Percentiles rank a stretch among this genome's conserved stretches.
phyloP scores from a whole-genome alignment of 2,888 invertebrate genomes.

The Coremacera marginata region DNA sequence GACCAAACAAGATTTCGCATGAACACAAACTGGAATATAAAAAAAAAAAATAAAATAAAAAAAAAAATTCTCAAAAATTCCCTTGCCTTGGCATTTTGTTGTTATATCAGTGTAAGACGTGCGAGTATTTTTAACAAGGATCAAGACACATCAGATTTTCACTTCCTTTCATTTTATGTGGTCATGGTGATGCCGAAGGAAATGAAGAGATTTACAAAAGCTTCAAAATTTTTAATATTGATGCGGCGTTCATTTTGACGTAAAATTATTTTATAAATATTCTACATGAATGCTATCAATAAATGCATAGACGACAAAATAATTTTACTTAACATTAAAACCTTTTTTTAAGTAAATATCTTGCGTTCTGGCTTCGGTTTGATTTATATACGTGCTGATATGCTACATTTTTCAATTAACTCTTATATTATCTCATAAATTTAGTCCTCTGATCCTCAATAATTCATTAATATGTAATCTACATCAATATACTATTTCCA shows the following conservation, averaged over 20 bases:
- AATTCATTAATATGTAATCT: too few species aligned
- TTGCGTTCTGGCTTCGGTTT: too few species aligned
- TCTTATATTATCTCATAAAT: too few species aligned
- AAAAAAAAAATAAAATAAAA: not conserved
- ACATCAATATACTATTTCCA: too few species aligned
- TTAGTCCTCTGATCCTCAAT: too few species aligned
- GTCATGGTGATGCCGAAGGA: conserved; percentile 24
- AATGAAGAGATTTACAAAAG: conserved; percentile 35
- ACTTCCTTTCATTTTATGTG: not conserved
- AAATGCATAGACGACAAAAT: too few species aligned
- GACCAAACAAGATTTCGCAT: not conserved
- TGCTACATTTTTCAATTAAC: too few species aligned
- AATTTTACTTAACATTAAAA: too few species aligned
- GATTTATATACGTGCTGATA: too few species aligned
- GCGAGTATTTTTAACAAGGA: conserved; percentile 34
- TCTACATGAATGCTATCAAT: not conserved
- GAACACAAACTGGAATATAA: not conserved
- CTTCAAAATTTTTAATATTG: conserved; percentile 20
- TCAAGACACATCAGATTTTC: conserved; percentile 14
- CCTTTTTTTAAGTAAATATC: too few species aligned
- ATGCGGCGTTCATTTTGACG: not conserved
- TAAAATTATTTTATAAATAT: not conserved
- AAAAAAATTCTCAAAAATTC: conserved; percentile 13
- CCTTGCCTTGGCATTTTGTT: not conserved
- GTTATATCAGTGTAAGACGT: conserved; percentile 25